Conservation (phyloP, 1,140 invertebrate genomes). For the Drosophila jambulina region DNA sequence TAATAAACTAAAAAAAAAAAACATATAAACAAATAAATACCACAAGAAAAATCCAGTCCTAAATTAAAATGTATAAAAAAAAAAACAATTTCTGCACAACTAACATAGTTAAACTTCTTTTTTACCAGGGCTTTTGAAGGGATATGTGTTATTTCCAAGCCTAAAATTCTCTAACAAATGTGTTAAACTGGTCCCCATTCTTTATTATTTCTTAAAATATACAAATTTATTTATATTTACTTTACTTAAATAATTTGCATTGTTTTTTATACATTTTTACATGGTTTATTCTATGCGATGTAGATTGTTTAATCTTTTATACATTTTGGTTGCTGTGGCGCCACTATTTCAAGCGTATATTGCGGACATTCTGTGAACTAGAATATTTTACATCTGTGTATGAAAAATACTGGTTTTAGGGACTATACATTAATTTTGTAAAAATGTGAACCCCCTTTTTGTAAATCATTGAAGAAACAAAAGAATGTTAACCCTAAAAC, state of each 20-base stretch:
- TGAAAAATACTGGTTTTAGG: background rate
- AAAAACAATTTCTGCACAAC: no score
- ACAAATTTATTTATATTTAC: background rate
- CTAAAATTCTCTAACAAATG: background rate
- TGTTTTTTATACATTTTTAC: no score
- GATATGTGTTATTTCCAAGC: background rate
- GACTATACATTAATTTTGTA: background rate
- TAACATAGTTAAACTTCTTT: no score
- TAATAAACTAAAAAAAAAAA: background rate
- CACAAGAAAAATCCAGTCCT: background rate
- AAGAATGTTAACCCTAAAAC: no score
- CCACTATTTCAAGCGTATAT: background rate
- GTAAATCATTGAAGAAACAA: no score
- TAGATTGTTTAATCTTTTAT: background rate
- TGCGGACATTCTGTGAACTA: background rate
- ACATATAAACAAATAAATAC: background rate
- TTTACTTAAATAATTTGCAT: no score
- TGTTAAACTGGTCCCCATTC: no score
- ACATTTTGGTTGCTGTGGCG: background rate
- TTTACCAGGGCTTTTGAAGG: background rate
- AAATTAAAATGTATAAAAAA: no score
- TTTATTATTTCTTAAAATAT: no score
- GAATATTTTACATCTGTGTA: background rate
- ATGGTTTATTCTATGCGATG: no score
- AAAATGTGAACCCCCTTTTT: background rate